Base-by-base conservation (phyloP, 2,888 invertebrate genomes). In the Pomacea canaliculata region DNA sequence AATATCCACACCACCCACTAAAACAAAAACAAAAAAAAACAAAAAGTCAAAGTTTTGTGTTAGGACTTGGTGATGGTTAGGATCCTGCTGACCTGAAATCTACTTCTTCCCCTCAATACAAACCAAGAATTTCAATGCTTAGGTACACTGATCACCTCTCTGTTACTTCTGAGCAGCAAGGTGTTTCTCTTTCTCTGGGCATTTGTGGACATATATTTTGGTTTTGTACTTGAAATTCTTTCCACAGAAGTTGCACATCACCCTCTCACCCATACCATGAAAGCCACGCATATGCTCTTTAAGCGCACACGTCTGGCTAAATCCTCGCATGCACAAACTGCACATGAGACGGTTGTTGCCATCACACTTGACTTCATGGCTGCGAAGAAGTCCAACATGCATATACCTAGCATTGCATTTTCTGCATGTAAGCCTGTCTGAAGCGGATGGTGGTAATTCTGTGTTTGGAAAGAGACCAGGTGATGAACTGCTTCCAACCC, bases 221-320 rank as follows among this genome's bases (percentile, higher is more conserved):
- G 73, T 73, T 65, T 68, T 73, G 56, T 80, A 80, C 56, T 80
- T 80, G 70, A 80, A 80, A 48, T 69, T 63, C 69, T 76, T 78
- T 46, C 79, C 79, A 78, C 79, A 80, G 48, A 73, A 80, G 48
- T 73, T 56, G 68, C 79, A 80, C 13, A 71, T 71, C 10, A 80
- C 79, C 71, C 78, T 73, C n/a, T 78, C 72, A 51, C 79, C 79
- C 67, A 80, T 76, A 37, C 79, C 79, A 71, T 80, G 79, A 27
- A 76, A 78, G 49, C 79, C 79, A 16, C 78, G 73, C 78, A 80
- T 56, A 67, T 80, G 79, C 59, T 80, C 79, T 46, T 78, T 78
- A 23, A 80, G 69, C 2, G 79, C 76, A 66, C 76, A 80, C 67
- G 78, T 76, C 56, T 78, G 79, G 56, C 78, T 80, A 69, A 78